Evolutionary conservation across 2,797 vertebrate species (phyloP).

Genomic region (Pangasius macronema): DNA sequence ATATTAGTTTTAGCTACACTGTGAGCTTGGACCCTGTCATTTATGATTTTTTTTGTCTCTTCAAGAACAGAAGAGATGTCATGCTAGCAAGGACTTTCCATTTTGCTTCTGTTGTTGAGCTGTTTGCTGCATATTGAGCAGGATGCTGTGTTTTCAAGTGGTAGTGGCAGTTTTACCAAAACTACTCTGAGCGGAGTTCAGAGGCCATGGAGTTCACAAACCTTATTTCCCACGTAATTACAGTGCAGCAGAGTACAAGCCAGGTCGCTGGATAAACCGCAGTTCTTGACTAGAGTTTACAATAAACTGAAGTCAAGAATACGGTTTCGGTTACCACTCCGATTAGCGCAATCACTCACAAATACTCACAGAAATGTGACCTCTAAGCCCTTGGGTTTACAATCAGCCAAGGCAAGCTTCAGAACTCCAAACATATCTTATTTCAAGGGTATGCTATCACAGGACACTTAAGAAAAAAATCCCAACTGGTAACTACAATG

Average conservation of each 20-base stretch:
- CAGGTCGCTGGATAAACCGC: too few relatives aligned
- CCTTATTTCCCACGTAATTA: not conserved
- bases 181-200: not conserved
- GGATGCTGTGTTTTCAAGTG: not conserved
- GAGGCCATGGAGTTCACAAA: not conserved
- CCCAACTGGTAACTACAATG: not conserved
- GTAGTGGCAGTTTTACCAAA: not conserved
- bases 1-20: too few relatives aligned
- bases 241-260: not conserved
- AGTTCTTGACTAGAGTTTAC: not conserved
- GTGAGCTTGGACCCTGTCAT: not conserved
- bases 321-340: not conserved
- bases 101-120: not conserved
- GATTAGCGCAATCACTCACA: not conserved
- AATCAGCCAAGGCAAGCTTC: not conserved
- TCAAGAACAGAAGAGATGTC: not conserved
- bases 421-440: not conserved
- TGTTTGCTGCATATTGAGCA: not conserved
- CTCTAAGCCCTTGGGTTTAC: not conserved
- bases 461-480: not conserved
- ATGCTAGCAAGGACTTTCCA: not conserved
- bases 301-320: not conserved
- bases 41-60: not conserved
- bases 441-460: not conserved
- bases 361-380: not conserved